phyloP scores from a whole-genome alignment of 2,888 invertebrate species.

The Volucella bombylans region DNA sequence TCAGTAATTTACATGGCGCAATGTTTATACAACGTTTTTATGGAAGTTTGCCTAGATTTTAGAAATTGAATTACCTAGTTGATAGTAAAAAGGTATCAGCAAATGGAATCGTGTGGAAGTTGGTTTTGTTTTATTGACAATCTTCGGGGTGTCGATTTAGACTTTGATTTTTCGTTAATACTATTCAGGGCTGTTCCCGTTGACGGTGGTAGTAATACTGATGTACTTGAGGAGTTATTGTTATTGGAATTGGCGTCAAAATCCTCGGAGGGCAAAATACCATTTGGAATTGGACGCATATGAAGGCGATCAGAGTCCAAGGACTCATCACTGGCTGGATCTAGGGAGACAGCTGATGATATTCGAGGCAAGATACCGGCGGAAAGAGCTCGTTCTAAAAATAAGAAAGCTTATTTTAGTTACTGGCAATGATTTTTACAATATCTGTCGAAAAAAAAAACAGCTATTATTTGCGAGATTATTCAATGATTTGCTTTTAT shows the following conservation, averaged over 20 bases:
- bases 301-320: conserved; percentile 81
- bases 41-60: conserved; percentile 35
- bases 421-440: too few relatives aligned
- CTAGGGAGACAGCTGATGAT: conserved; percentile 81
- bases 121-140: conserved; percentile 82
- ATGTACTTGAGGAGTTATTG: conserved; percentile 73
- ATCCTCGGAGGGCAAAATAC: conserved; percentile 79
- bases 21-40: conserved; percentile 12
- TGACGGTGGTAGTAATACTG: conserved; percentile 73
- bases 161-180: conserved; percentile 81
- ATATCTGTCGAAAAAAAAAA: too few relatives aligned
- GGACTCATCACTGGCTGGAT: conserved; percentile 82
- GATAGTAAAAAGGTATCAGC: conserved; percentile 79
- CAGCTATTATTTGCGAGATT: too few relatives aligned
- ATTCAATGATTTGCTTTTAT: too few relatives aligned
- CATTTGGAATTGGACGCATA: conserved; percentile 82
- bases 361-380: conserved; percentile 80
- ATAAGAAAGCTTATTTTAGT: too few relatives aligned
- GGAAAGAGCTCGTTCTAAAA: conserved; percentile 80
- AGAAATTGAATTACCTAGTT: conserved; percentile 40
- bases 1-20: conserved; percentile 54
- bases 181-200: conserved; percentile 78
- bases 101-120: conserved; percentile 82
- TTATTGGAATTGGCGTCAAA: conserved; percentile 72
- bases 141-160: conserved; percentile 79